Conservation (phyloP, 1,140 invertebrate genomes). For the Orchesella cincta region DNA sequence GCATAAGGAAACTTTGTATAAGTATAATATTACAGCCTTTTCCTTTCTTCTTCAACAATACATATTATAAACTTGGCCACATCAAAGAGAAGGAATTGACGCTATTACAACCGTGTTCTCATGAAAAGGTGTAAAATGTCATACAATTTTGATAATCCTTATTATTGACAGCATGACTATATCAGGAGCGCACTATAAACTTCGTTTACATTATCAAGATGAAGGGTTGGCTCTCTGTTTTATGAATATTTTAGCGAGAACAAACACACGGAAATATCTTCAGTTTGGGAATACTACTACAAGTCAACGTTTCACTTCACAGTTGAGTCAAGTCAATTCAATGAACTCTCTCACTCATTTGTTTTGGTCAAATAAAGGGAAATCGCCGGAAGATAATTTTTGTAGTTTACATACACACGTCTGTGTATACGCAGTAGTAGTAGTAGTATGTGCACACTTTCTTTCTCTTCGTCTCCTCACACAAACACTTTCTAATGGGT, state of each 20-base stretch:
- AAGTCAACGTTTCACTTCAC: background rate
- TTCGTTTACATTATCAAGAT: no score
- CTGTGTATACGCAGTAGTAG: background rate
- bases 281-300: background rate
- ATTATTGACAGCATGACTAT: no score
- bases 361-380: background rate
- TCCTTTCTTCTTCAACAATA: background rate
- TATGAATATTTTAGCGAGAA: background rate
- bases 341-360: conserved; percentile 4
- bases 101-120: no score
- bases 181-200: no score
- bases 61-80: background rate
- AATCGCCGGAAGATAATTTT: background rate
- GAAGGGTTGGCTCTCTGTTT: no score
- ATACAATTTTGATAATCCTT: no score
- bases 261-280: background rate
- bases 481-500: no score
- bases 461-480: no score
- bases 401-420: background rate
- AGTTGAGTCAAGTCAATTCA: background rate
- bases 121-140: no score
- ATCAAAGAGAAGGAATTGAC: background rate
- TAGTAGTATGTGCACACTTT: background rate
- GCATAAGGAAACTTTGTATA: no score
- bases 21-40: background rate